phyloP scores from a whole-genome alignment of 2,888 invertebrate species.

The Boloria euphrosyne region DNA sequence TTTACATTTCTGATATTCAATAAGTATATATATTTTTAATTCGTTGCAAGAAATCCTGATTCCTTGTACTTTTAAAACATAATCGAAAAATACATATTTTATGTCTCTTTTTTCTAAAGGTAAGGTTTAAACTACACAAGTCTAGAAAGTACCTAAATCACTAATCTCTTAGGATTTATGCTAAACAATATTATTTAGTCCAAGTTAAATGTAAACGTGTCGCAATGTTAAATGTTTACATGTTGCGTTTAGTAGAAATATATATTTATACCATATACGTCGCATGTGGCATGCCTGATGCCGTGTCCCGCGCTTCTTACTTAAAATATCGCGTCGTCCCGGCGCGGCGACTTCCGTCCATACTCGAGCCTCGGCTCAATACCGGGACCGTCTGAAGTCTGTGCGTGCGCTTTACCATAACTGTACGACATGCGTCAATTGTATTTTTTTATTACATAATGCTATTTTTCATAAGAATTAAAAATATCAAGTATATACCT shows the following conservation, averaged over 20 bases:
- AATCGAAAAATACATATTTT: too few species aligned
- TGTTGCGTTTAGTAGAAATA: not conserved
- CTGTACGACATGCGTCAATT: constrained; percentile 25
- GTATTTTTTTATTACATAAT: constrained; percentile 7
- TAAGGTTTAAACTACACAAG: too few species aligned
- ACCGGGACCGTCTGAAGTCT: constrained; percentile 44
- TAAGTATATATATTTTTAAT: too few species aligned
- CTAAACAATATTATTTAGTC: too few species aligned
- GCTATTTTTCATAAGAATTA: not conserved
- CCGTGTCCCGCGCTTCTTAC: constrained; percentile 65
- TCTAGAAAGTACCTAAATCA: too few species aligned
- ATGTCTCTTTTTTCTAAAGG: too few species aligned
- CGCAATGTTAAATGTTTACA: too few species aligned
- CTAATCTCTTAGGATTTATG: too few species aligned
- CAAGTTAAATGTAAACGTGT: too few species aligned
- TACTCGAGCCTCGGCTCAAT: constrained; percentile 48
- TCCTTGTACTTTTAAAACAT: too few species aligned
- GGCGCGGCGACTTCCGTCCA: constrained; percentile 75
- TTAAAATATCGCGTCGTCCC: constrained; percentile 74
- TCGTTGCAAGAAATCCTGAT: too few species aligned
- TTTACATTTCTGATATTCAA: too few species aligned
- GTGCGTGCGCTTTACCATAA: constrained; percentile 33
- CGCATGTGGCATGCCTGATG: constrained; percentile 49
- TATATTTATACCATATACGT: constrained; percentile 8
- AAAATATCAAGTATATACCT: not conserved